Evolutionary conservation across 2,797 vertebrate genomes (phyloP).

Genomic region (Oreochromis grahami): DNA sequence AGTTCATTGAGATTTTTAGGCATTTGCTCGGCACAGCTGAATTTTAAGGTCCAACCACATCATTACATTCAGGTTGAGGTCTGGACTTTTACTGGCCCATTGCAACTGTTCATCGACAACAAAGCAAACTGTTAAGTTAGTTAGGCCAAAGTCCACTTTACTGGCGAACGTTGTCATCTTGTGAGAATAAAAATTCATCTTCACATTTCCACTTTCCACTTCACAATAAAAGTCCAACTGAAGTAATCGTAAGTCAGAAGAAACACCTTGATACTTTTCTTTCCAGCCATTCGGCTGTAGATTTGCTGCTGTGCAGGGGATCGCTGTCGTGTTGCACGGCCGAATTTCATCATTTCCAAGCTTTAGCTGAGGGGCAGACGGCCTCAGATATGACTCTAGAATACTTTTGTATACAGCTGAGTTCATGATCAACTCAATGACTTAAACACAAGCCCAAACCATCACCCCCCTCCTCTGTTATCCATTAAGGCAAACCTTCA

Average conservation of each 20-base stretch:
- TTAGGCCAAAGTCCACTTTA: not conserved
- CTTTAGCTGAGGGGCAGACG: fast-evolving
- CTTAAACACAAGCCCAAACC: not conserved
- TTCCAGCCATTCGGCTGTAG: not conserved
- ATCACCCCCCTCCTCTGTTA: not conserved
- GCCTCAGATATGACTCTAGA: fast-evolving
- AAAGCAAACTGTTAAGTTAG: not conserved
- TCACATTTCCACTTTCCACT: not conserved
- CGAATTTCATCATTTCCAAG: not conserved
- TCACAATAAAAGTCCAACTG: not conserved
- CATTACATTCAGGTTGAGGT: not conserved
- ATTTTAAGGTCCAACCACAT: not conserved
- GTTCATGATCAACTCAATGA: not conserved
- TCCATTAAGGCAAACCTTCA: fast-evolving
- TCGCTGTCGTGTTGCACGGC: not conserved
- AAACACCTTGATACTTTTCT: not conserved
- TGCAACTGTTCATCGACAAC: not conserved
- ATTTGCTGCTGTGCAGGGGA: not conserved
- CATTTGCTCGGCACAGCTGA: not conserved
- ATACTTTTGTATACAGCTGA: fast-evolving
- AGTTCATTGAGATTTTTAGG: not conserved
- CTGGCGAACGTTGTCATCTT: fast-evolving
- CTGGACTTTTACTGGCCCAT: not conserved
- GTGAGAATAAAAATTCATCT: fast-evolving
- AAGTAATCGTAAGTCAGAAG: not conserved